Conservation (phyloP, 2,888 invertebrate genomes). For the Dasypolia templi region DNA sequence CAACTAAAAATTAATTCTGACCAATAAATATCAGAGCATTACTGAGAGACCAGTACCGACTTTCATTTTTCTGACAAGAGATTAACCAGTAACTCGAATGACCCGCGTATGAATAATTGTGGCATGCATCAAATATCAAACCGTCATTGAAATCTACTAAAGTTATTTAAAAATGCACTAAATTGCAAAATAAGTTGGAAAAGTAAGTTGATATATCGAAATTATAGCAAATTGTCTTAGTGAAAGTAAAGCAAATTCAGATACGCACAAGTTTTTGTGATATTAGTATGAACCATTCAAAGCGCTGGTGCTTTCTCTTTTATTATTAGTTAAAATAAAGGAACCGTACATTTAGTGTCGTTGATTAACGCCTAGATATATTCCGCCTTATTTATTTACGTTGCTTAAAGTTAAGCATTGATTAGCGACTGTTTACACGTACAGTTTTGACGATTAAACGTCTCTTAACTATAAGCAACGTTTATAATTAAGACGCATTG, state of each 20-base stretch:
- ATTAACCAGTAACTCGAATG: not conserved
- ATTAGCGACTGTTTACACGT: no score
- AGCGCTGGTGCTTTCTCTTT: slow-evolving; percentile 58
- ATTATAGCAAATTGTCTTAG: slow-evolving; percentile 48
- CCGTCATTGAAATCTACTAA: not conserved
- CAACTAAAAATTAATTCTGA: slow-evolving; percentile 18
- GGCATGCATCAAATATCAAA: slow-evolving; percentile 15
- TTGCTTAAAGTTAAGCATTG: no score
- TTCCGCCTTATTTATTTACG: no score
- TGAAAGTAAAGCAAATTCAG: slow-evolving; percentile 55
- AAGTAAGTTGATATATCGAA: slow-evolving; percentile 18
- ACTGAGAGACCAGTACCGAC: not conserved
- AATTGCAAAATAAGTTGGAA: slow-evolving; percentile 25
- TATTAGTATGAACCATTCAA: slow-evolving; percentile 38
- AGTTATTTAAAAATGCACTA: slow-evolving; percentile 19
- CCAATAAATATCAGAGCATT: slow-evolving; percentile 1
- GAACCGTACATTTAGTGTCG: slow-evolving; percentile 23
- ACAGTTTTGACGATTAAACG: no score
- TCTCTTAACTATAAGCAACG: no score
- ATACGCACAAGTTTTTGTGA: slow-evolving; percentile 42
- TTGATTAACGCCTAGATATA: slow-evolving; percentile 30
- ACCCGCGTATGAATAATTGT: not conserved
- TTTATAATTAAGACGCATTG: no score
- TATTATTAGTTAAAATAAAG: slow-evolving; percentile 29
- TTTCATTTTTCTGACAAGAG: slow-evolving; percentile 20